A percentile compares a stretch with the other conserved stretches of the same genome.
phyloP scores from a whole-genome alignment of 2,888 invertebrate species.

The Chalcis sispes region DNA sequence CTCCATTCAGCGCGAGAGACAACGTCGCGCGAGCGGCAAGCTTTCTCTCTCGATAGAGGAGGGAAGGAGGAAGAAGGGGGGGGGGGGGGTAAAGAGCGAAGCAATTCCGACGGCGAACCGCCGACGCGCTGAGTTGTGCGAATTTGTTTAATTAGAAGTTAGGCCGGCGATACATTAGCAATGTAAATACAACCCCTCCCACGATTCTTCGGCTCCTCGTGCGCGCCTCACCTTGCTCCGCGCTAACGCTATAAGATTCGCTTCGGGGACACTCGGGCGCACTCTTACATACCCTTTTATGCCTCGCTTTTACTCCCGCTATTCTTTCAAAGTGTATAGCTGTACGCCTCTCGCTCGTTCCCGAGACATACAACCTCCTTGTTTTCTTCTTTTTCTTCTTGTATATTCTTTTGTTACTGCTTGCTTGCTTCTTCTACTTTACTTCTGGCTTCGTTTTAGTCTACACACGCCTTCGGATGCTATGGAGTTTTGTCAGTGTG shows the following conservation, averaged over 20 bases:
- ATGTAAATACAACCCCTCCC: constrained; percentile 71
- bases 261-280: too few species aligned
- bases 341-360: not conserved
- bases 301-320: too few species aligned
- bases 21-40: not conserved
- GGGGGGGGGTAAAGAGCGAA: constrained; percentile 36
- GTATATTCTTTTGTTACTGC: too few species aligned
- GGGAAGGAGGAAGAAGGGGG: not conserved
- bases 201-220: constrained; percentile 3
- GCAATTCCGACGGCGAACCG: constrained; percentile 67
- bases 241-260: too few species aligned
- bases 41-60: not conserved
- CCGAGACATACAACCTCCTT: not conserved
- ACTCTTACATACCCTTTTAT: too few species aligned
- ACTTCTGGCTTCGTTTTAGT: not conserved
- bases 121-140: constrained; percentile 70
- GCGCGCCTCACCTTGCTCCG: not conserved
- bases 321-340: not conserved
- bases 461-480: not conserved
- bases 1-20: not conserved
- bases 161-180: constrained; percentile 75
- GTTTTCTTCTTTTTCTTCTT: too few species aligned
- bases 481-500: too few species aligned
- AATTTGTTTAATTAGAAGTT: constrained; percentile 76
- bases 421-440: not conserved